Percentiles rank a stretch among this genome's conserved stretches.
Conservation (phyloP, 2,888 invertebrate species). For the Hyppa rectilinea region DNA sequence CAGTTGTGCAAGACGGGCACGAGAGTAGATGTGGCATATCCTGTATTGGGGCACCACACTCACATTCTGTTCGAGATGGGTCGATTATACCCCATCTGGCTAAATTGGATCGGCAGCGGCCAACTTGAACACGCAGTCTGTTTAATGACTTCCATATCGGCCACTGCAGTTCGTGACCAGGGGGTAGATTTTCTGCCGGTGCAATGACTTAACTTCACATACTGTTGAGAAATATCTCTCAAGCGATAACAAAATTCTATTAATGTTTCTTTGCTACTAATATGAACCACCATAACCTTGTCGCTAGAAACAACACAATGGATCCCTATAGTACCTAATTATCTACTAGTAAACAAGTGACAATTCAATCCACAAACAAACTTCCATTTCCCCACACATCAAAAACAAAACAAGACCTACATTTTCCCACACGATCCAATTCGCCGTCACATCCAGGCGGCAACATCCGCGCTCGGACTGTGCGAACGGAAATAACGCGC, state of each 20-base stretch:
- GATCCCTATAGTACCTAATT: not conserved
- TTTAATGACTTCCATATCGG: no score
- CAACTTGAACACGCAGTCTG: no score
- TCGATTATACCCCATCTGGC: no score
- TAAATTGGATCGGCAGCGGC: no score
- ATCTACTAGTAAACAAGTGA: not conserved
- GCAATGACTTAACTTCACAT: no score
- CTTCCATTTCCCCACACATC: slow-evolving; percentile 20
- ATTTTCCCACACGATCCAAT: slow-evolving; percentile 50
- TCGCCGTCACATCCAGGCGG: slow-evolving; percentile 70
- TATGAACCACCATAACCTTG: not conserved
- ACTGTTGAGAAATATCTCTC: no score
- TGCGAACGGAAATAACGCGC: slow-evolving; percentile 89
- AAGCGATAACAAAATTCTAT: not conserved
- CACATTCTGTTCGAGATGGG: no score
- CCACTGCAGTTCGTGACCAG: no score
- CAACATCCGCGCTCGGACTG: slow-evolving; percentile 68
- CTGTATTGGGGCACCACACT: no score
- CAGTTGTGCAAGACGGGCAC: no score
- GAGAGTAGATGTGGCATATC: no score
- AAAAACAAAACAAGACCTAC: slow-evolving; percentile 34
- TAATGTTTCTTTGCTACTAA: not conserved
- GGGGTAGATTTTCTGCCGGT: no score
- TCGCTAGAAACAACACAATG: not conserved
- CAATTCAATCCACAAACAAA: slow-evolving; percentile 2